Evolutionary conservation across 2,113 vertebrate species (phyloP), one percentile per base, ranked within the genome.

Genomic region (Nesogale talazaci): DNA sequence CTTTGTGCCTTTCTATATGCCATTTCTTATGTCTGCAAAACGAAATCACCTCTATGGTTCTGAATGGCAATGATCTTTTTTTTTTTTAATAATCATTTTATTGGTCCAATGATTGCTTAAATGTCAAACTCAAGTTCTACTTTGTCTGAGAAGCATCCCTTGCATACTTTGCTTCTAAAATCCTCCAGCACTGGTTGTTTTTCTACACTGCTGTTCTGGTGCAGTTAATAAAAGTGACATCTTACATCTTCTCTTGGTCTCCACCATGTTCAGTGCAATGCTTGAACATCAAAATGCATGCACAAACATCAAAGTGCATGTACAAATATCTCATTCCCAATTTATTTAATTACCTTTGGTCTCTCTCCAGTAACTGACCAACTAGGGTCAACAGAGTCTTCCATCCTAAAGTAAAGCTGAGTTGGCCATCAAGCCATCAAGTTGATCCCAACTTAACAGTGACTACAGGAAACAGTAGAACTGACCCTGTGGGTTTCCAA

Each of bases 21-120:
- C n/a, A 89, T 83, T 94, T 91, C 31, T 87, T 75, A 76, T 72
- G 9, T 15, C 31, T 83, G 65, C 52, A 91, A 94, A 91, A 84
- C 3, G 59, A 72, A 77, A 89, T 77, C 0, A 67, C 27, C 78
- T 69, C 82, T 80, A n/a, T n/a, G 87, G n/a, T 86, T 80, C 4
- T 88, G 22, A 92, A 63, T 27, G 17, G 25, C 70, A 84, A 34
- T 27, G 84, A 65, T 80, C 36, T 63, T 89, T 93, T n/a, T n/a
- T n/a, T n/a, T n/a, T n/a, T n/a, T n/a, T n/a, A n/a, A n/a, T n/a
- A n/a, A n/a, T n/a, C n/a, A n/a, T n/a, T n/a, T n/a, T n/a, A n/a
- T n/a, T n/a, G n/a, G n/a, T n/a, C n/a, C n/a, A n/a, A n/a, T n/a
- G n/a, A n/a, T n/a, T n/a, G n/a, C n/a, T n/a, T 89, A 67, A 94